Base-by-base conservation (phyloP, 2,113 vertebrate genomes). In the Xenus cinereus region DNA sequence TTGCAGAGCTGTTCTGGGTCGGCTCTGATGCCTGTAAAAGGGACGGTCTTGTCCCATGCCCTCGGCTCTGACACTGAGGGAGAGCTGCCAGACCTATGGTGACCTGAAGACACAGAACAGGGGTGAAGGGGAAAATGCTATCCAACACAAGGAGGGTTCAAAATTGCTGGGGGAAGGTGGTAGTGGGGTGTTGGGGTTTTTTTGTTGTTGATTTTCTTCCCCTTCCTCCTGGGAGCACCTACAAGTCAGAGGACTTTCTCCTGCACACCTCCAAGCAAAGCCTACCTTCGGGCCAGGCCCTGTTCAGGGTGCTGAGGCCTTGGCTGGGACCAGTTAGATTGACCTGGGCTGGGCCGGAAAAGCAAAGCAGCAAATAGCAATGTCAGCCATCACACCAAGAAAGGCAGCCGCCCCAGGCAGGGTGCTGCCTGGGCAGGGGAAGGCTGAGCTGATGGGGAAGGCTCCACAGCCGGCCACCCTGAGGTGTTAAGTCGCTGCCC, bases 21-120 rank as follows among this genome's bases (percentile, higher is more conserved):
- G 14, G 32, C 15, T 57, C 51, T 9, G 3, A 20, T 63, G 81
- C 18, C 39, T 81, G 28, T 48, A 68, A 60, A 83, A 77, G 9
- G 27, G 10, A 50, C 2, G 2, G 16, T 45, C 5, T 7, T 32
- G 53, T 7, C 48, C 64, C 7, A 1, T 1, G 17, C 46, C 7
- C 37, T 77, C 56, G 26, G 22, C 60, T 81, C 23, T 0, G 0
- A 41, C 28, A 28, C 1, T 0, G 1, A 37, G 17, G 41, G 12
- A 78, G 32, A 90, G 22, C 15, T 77, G 32, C 16, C 32, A 21
- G 43, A 37, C 23, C 16, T 3, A 35, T 0, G 1, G 19, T 26
- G 11, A 89, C 46, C 22, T n/a, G 26, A 59, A 72, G 23, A 39
- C 10, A 62, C 19, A 53, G 6, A 68, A 45, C 18, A 7, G 7